Conservation (phyloP, 2,888 invertebrate species). For the Zaprionus obscuricornis region DNA sequence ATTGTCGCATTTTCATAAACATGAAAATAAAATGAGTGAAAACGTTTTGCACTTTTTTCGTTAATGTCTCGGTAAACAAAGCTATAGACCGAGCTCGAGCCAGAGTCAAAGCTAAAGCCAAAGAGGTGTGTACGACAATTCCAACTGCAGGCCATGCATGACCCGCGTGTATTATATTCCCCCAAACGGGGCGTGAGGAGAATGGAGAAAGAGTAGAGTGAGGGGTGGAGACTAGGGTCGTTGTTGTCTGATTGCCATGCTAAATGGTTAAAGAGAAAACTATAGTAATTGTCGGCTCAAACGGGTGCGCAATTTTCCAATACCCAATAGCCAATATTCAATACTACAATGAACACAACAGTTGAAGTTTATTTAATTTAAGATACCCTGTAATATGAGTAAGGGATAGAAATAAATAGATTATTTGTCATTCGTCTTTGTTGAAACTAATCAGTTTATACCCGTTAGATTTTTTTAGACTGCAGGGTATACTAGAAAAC, state of each 20-base stretch:
- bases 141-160: conserved; percentile 70
- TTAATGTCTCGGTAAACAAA: too few species aligned
- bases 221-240: conserved; percentile 18
- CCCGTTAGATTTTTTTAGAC: conserved; percentile 14
- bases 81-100: too few species aligned
- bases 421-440: too few species aligned
- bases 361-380: neutral
- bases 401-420: neutral
- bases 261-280: conserved; percentile 62
- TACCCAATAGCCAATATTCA: conserved; percentile 37
- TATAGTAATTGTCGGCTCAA: conserved; percentile 28
- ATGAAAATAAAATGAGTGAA: conserved; percentile 72
- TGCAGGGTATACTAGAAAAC: conserved; percentile 28
- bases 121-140: conserved; percentile 63
- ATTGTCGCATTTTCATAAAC: conserved; percentile 59
- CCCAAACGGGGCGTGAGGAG: too few species aligned
- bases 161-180: conserved; percentile 56
- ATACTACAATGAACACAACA: conserved; percentile 20
- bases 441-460: conserved; percentile 17
- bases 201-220: neutral
- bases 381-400: conserved; percentile 22
- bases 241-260: conserved; percentile 69
- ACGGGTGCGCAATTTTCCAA: conserved; percentile 25
- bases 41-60: conserved; percentile 59
- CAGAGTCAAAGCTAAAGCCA: conserved; percentile 52